A percentile compares a stretch with the other conserved stretches of the same genome.
Evolutionary conservation across 23 tunicate species (phyloP).

Genomic region (Aplidium turbinatum): DNA sequence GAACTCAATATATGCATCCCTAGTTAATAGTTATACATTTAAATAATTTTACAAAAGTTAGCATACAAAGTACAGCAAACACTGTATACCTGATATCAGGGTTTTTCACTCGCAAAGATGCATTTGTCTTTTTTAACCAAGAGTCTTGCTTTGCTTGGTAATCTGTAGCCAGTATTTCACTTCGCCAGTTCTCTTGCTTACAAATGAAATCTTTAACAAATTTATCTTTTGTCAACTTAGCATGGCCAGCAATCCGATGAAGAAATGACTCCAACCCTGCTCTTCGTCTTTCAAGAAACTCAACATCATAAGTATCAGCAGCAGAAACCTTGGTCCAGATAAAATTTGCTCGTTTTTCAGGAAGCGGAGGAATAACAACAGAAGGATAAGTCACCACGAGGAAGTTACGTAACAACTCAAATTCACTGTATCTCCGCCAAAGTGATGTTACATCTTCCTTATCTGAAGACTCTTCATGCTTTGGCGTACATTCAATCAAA

Average conservation of each 20-base stretch:
- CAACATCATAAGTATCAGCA: conserved; percentile 74
- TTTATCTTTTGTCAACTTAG: conserved; percentile 52
- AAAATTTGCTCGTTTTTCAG: conserved; percentile 84
- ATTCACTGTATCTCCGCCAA: conserved; percentile 94
- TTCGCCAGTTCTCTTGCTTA: conserved; percentile 76
- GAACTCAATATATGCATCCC: no score
- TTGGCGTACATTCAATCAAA: conserved; percentile 71
- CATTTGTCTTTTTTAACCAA: conserved; percentile 80
- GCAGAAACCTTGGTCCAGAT: conserved; percentile 85
- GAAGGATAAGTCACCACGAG: conserved; percentile 73
- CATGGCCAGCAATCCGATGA: conserved; percentile 68
- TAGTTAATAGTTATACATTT: no score
- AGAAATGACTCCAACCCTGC: conserved; percentile 83
- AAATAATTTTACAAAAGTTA: no score
- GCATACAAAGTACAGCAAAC: background rate
- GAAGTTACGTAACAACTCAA: conserved; percentile 80
- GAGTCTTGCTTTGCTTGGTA: conserved; percentile 84
- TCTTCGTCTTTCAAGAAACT: conserved; percentile 80
- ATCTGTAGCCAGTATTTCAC: conserved; percentile 62
- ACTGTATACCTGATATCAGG: conserved; percentile 66
- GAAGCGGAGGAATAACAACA: conserved; percentile 82
- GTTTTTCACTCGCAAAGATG: conserved; percentile 79
- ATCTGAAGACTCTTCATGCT: conserved; percentile 10
- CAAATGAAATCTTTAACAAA: conserved; percentile 47
- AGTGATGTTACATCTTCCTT: conserved; percentile 62